A percentile compares a stretch with the other conserved stretches of the same genome.
These are phyloP conservation scores for Drosophila atripex DNA, from an alignment of 2,888 invertebrate species.

Conservation along the genomic window DNA sequence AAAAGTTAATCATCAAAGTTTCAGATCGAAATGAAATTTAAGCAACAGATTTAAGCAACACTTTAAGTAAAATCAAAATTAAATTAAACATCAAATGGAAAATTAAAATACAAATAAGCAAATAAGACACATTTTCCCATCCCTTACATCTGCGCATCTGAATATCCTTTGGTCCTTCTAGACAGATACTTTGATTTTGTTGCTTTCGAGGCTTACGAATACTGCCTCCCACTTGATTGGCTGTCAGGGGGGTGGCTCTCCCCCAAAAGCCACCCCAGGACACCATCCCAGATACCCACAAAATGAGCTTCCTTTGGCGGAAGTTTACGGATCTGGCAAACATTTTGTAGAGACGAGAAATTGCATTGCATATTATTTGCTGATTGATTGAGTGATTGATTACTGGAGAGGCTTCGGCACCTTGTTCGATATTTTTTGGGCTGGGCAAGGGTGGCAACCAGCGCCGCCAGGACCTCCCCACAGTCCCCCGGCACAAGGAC, in stretches of 20 bases:
- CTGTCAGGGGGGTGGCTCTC: conserved; percentile 8
- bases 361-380: conserved; percentile 80
- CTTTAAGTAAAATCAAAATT: conserved; percentile 5
- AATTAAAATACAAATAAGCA: conserved; percentile 1
- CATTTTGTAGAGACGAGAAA: conserved; percentile 73
- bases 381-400: conserved; percentile 78
- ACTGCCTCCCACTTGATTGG: conserved; percentile 42
- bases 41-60: too few species aligned
- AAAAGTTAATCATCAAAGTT: conserved; percentile 77
- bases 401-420: conserved; percentile 45
- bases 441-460: neutral
- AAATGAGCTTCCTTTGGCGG: conserved; percentile 39
- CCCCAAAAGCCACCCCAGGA: neutral
- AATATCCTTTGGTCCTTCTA: conserved; percentile 29
- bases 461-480: conserved; percentile 6
- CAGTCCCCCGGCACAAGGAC: neutral
- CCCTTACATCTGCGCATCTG: conserved; percentile 27
- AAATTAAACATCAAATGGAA: conserved; percentile 33
- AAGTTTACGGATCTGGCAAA: conserved; percentile 63
- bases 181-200: conserved; percentile 23
- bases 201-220: conserved; percentile 40
- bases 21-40: conserved; percentile 19
- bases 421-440: neutral
- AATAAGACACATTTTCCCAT: neutral
- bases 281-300: conserved; percentile 12